A percentile compares a stretch with the other conserved stretches of the same genome.
These are phyloP conservation scores for Vombatus ursinus DNA, from an alignment of 2,113 vertebrate species.

Conservation along the genomic window DNA sequence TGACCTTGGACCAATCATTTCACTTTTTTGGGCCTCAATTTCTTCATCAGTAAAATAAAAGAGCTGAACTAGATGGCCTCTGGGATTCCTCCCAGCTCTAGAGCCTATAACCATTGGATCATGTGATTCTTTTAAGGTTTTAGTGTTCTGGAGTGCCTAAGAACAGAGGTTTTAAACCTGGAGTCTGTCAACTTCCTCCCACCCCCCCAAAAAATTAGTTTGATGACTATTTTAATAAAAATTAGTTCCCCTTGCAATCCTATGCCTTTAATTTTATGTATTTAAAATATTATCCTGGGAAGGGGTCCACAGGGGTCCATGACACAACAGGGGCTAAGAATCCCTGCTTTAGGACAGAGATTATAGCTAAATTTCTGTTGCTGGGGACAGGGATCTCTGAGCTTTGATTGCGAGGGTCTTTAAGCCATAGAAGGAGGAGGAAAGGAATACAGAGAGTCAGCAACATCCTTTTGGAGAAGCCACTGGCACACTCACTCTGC, in stretches of 20 bases:
- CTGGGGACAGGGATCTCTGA: neutral
- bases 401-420: neutral
- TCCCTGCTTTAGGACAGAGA: neutral
- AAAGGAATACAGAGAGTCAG: no score
- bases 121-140: neutral
- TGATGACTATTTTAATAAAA: no score
- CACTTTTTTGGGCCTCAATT: neutral
- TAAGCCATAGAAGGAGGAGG: neutral
- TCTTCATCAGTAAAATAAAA: neutral
- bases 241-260: no score
- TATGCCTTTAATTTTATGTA: neutral
- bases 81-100: neutral
- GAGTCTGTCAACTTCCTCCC: neutral
- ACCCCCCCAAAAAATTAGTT: no score
- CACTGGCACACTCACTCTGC: no score
- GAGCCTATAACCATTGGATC: neutral
- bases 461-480: no score
- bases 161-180: neutral
- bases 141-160: neutral
- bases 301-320: neutral
- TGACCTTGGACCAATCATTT: neutral
- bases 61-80: neutral
- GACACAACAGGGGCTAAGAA: neutral
- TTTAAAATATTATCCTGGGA: neutral
- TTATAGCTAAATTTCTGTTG: neutral